Base-by-base conservation (phyloP, 2,113 vertebrate genomes). In the Aix galericulata region DNA sequence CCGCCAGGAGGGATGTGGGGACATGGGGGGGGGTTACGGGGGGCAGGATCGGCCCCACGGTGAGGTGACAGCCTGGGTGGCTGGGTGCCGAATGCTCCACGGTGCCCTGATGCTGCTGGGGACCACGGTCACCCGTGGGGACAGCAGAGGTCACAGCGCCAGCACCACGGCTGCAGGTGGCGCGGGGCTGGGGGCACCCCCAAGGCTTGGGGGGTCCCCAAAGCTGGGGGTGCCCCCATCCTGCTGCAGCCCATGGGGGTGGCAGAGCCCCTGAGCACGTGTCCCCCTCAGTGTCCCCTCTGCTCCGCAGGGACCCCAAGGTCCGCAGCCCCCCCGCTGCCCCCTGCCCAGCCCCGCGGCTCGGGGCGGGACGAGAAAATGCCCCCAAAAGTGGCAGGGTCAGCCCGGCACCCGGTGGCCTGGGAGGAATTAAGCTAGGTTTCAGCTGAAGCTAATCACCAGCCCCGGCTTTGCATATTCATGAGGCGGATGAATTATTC, bases 401-500 rank as follows among this genome's bases (percentile, higher is more conserved):
- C 25, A 21, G 76, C 89, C 76, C 8, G 8, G 50, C 6, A 0
- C 78, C 92, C 75, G 10, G 2, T 9, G 68, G 81, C 87, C 91
- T 82, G 89, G 0, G 86, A 89, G 91, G 96, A 91, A 96, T 96
- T 95, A 53, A 88, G 95, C 93, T 90, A 6, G 2, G 89, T 96
- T 96, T 96, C 96, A 96, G 90, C 91, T 81, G 86, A 5, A 53
- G 96, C 92, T 97, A 93, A 96, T 97, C 97, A 88, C 94, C 94
- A 83, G 83, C 26, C 62, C 71, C 63, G 8, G n/a, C 36, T 93
- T 97, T 97, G 94, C 95, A 97, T 97, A 98, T 98, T 95, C 97
- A 97, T 97, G 95, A 97, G 76, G 4, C 0, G 5, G 46, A 96
- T 98, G 96, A 93, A 97, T 98, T 94, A 98, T 98, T 97, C 96